Conservation (phyloP, 1,140 invertebrate genomes). For the Vollenhovia emeryi region DNA sequence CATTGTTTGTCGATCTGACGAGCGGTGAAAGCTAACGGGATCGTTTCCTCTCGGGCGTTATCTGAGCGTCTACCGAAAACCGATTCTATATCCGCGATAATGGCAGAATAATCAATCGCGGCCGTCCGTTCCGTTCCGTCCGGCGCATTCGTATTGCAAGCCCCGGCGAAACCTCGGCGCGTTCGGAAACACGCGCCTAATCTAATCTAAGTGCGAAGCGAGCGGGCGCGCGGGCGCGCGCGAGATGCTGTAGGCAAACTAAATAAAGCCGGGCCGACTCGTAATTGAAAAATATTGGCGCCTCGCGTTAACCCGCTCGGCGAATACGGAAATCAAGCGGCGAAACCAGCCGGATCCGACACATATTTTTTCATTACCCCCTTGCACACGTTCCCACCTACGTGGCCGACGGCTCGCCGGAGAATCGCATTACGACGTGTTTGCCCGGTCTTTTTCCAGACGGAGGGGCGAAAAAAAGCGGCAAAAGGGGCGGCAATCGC, state of each 20-base stretch:
- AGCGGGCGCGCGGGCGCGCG: not conserved
- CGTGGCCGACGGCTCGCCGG: constrained; percentile 6
- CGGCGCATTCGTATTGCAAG: not conserved
- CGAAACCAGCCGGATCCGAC: constrained; percentile 27
- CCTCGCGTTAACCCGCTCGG: constrained; percentile 33
- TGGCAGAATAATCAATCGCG: constrained; percentile 34
- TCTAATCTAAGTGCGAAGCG: constrained; percentile 23
- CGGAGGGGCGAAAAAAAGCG: not conserved
- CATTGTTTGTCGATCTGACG: constrained; percentile 43
- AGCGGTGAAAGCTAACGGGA: constrained; percentile 20
- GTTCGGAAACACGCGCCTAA: constrained; percentile 43
- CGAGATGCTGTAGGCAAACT: constrained; percentile 50
- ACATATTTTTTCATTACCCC: constrained; percentile 74
- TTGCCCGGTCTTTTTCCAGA: constrained; percentile 21
- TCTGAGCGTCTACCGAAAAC: constrained; percentile 3
- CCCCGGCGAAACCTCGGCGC: not conserved
- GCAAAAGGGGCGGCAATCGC: constrained; percentile 4
- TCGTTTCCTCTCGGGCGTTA: constrained; percentile 40
- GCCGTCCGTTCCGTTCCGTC: not conserved
- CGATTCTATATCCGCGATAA: constrained; percentile 41
- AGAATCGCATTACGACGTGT: constrained; percentile 50
- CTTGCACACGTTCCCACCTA: constrained; percentile 51
- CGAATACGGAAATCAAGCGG: constrained; percentile 64
- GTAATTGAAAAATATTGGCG: constrained; percentile 73
- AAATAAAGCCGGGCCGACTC: constrained; percentile 55